A percentile compares a stretch with the other conserved stretches of the same genome.
phyloP scores from a whole-genome alignment of 92 coral and sea anemone species.

The Umimayanthus kanabou region DNA sequence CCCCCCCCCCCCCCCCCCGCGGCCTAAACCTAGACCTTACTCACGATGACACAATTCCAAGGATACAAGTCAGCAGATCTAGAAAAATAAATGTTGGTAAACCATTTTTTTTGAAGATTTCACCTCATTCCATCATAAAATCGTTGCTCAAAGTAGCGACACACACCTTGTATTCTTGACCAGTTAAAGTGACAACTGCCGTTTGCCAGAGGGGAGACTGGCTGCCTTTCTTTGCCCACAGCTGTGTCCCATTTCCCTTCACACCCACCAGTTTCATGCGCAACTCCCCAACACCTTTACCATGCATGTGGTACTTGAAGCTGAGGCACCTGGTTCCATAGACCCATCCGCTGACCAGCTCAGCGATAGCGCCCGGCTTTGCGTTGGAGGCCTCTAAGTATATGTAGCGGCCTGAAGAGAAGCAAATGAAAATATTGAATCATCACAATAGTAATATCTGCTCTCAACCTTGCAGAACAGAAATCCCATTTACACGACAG shows the following conservation, averaged over 20 bases:
- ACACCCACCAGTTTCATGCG: conserved; percentile 47
- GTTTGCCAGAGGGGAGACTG: conserved; percentile 55
- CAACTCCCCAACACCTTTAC: conserved; percentile 54
- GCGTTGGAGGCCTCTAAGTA: conserved; percentile 69
- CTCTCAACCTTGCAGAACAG: too few species aligned
- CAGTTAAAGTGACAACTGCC: not conserved
- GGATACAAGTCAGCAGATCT: too few species aligned
- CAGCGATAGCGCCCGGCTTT: conserved; percentile 35
- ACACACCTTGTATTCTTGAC: conserved; percentile 29
- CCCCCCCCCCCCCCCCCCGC: too few species aligned
- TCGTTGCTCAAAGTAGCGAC: too few species aligned
- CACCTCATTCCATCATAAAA: not conserved
- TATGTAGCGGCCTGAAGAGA: conserved; percentile 44
- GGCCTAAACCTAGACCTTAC: too few species aligned
- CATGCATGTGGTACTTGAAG: conserved; percentile 74
- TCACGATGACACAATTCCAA: too few species aligned
- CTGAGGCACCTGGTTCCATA: conserved; percentile 46
- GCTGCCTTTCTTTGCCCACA: conserved; percentile 61
- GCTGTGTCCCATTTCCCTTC: conserved; percentile 41
- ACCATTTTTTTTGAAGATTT: not conserved
- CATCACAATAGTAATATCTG: too few species aligned
- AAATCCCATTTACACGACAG: too few species aligned
- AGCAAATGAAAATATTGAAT: not conserved
- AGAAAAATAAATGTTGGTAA: not conserved
- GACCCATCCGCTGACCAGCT: conserved; percentile 57